Conservation (phyloP, 2,797 vertebrate species). For the Pangasius larnaudii region DNA sequence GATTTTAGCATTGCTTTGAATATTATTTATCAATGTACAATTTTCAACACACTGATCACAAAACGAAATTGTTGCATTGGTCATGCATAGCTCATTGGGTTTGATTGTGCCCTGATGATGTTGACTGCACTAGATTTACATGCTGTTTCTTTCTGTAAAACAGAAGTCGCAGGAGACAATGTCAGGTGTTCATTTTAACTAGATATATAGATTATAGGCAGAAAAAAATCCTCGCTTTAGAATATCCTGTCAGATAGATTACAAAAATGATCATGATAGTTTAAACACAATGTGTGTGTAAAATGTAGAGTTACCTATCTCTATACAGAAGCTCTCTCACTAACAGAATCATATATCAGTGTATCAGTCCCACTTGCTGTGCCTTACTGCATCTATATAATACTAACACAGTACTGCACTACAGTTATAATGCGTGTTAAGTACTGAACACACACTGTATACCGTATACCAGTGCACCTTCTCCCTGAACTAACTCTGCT, state of each 20-base stretch:
- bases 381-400: slow-evolving; percentile 77
- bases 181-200: slow-evolving; percentile 32
- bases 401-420: slow-evolving; percentile 46
- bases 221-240: slow-evolving; percentile 15
- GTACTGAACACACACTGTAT: slow-evolving; percentile 28
- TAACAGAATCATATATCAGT: slow-evolving; percentile 60
- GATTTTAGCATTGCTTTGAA: not conserved
- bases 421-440: slow-evolving; percentile 17
- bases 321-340: slow-evolving; percentile 39
- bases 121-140: not conserved
- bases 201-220: slow-evolving; percentile 11
- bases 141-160: not conserved
- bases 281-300: slow-evolving; percentile 41
- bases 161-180: not conserved
- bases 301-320: slow-evolving; percentile 40
- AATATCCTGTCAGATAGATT: slow-evolving; percentile 34
- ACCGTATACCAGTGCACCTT: slow-evolving; percentile 31
- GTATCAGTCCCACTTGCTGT: slow-evolving; percentile 78
- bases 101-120: not conserved
- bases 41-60: slow-evolving; percentile 1
- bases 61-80: not conserved
- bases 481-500: slow-evolving; percentile 11
- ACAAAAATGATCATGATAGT: slow-evolving; percentile 40
- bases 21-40: not conserved
- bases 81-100: not conserved